phyloP scores from a whole-genome alignment of 2,797 vertebrate species.

The Ctenochaetus hawaiiensis region DNA sequence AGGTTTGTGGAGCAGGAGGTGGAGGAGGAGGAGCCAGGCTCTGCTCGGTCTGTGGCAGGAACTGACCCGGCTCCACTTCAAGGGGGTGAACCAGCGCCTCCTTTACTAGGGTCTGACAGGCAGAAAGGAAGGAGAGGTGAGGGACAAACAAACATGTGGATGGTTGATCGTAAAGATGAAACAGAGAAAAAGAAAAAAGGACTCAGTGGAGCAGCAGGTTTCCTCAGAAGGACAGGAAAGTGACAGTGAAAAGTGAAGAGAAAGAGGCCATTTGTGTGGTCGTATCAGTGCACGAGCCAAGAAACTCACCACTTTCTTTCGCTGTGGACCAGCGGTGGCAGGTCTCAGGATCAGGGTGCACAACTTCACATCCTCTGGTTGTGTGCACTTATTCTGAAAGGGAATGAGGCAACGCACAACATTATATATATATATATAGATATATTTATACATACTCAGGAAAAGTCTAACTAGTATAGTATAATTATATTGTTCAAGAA shows the following conservation, averaged over 20 bases:
- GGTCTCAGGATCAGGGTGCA: conserved; percentile 83
- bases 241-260: background rate
- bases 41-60: conserved; percentile 73
- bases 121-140: conserved; percentile 21
- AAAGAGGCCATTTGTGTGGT: background rate
- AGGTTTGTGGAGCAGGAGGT: conserved; percentile 45
- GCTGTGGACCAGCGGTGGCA: conserved; percentile 68
- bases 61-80: conserved; percentile 78
- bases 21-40: conserved; percentile 50
- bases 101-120: conserved; percentile 82
- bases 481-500: too few relatives aligned
- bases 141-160: conserved; percentile 8
- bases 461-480: too few relatives aligned
- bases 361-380: conserved; percentile 87
- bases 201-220: background rate
- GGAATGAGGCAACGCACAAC: background rate
- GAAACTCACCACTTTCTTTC: conserved; percentile 85
- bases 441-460: too few relatives aligned
- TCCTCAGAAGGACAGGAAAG: background rate
- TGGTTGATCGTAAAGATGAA: conserved; percentile 5
- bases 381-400: conserved; percentile 85
- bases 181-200: background rate
- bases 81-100: conserved; percentile 82
- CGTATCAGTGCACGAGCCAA: background rate
- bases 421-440: background rate